These are phyloP conservation scores for Peucedramus taeniatus DNA, from an alignment of 2,113 vertebrate species.

Conservation along the genomic window DNA sequence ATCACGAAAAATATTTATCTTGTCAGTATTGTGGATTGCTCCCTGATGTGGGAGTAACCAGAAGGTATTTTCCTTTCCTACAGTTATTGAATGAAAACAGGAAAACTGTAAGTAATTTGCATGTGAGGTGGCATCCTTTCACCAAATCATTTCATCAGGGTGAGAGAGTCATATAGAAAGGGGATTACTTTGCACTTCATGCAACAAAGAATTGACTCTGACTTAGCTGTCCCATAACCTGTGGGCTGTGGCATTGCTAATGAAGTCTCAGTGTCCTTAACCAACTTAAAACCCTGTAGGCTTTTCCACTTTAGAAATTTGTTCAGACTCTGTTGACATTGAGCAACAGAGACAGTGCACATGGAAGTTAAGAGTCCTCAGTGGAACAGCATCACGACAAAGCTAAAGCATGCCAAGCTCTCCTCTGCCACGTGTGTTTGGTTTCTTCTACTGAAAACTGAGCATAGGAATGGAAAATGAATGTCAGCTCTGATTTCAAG, in stretches of 20 bases:
- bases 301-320: background rate
- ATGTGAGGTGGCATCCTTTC: background rate
- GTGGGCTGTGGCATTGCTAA: background rate
- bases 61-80: background rate
- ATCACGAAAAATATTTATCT: background rate
- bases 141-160: background rate
- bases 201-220: background rate
- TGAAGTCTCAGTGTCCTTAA: background rate
- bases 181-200: background rate
- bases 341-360: background rate
- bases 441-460: background rate
- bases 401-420: background rate
- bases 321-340: background rate
- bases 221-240: background rate
- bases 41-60: background rate
- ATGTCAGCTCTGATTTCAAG: background rate
- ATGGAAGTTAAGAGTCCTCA: background rate
- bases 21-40: background rate
- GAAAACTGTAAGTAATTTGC: background rate
- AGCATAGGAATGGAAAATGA: background rate
- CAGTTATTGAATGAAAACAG: background rate
- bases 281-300: background rate
- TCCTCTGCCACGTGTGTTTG: background rate
- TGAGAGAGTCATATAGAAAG: background rate
- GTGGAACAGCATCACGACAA: background rate